These are phyloP conservation scores for Trachelus troglodyta DNA, from an alignment of 2,888 invertebrate genomes.

Conservation along the genomic window DNA sequence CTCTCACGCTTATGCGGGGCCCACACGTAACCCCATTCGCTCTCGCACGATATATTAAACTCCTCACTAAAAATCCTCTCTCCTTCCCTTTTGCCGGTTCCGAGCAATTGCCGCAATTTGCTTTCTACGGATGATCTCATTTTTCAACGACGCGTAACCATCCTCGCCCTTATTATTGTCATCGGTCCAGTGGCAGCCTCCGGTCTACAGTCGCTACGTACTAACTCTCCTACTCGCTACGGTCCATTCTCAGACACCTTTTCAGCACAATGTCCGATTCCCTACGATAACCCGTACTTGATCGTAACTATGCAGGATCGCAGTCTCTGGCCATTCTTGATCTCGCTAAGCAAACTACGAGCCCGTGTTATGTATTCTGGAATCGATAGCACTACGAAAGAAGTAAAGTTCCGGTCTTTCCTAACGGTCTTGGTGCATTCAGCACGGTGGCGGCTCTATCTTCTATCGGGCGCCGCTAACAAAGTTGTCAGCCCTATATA, in stretches of 20 bases:
- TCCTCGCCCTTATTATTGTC: background rate
- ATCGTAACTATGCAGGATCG: background rate
- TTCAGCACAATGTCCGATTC: background rate
- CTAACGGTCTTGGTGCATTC: background rate
- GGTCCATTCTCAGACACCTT: background rate
- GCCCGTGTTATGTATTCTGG: background rate
- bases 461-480: slow-evolving; percentile 48
- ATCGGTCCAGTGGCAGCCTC: background rate
- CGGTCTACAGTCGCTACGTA: background rate
- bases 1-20: background rate
- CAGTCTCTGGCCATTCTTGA: background rate
- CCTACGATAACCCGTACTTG: background rate
- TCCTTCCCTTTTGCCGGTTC: background rate
- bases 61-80: background rate
- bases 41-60: background rate
- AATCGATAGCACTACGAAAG: background rate
- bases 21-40: background rate
- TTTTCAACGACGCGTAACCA: too few species aligned
- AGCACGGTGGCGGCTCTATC: slow-evolving; percentile 30
- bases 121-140: background rate
- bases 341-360: background rate
- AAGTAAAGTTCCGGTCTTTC: background rate
- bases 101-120: background rate
- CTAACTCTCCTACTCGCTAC: background rate
- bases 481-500: slow-evolving; percentile 49